phyloP scores from a whole-genome alignment of 2,797 vertebrate species.

The Brotogeris chrysoptera region DNA sequence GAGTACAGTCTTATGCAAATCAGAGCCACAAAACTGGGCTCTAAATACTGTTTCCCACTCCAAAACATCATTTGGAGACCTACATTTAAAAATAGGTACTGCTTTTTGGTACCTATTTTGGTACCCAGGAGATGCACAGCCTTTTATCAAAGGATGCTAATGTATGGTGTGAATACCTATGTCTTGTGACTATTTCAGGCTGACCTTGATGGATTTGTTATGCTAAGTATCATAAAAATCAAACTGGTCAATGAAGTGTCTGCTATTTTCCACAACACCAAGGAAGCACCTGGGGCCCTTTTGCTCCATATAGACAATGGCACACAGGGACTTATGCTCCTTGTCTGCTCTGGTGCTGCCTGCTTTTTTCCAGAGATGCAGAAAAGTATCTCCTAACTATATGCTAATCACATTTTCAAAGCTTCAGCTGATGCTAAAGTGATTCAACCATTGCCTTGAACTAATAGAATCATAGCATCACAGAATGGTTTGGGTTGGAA shows the following conservation, averaged over 20 bases:
- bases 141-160: background rate
- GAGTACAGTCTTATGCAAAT: background rate
- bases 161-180: background rate
- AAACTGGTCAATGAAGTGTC: background rate
- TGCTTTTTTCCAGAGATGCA: background rate
- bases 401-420: slow-evolving; percentile 15
- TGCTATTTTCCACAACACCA: background rate
- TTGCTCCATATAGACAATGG: background rate
- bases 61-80: background rate
- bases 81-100: background rate
- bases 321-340: background rate
- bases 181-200: background rate
- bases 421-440: slow-evolving; percentile 40
- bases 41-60: background rate
- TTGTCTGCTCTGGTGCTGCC: background rate
- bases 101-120: background rate
- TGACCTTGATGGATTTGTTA: slow-evolving; percentile 38
- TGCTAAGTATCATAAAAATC: background rate
- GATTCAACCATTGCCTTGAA: slow-evolving; percentile 7
- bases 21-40: background rate
- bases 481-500: too few relatives aligned
- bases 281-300: background rate
- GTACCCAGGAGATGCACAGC: background rate
- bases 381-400: slow-evolving; percentile 19
- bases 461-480: background rate